Evolutionary conservation across 2,888 invertebrate genomes (phyloP).

Genomic region (Alloscopus bannaensis): DNA sequence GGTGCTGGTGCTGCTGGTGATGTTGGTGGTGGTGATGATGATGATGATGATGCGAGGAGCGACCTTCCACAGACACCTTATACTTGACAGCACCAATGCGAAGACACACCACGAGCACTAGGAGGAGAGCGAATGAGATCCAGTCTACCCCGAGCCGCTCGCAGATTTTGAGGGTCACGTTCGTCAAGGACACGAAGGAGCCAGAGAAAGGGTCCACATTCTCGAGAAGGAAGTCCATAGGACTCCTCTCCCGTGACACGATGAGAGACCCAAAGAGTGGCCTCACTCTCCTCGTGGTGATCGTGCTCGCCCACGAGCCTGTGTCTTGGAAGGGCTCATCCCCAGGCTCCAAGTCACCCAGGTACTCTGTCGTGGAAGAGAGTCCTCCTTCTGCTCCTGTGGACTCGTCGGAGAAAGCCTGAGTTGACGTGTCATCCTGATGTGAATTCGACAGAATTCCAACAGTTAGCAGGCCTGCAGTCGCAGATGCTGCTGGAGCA

Average conservation of each 20-base stretch:
- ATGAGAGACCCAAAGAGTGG: not conserved
- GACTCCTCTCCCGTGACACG: conserved; percentile 16
- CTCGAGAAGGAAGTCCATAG: conserved; percentile 39
- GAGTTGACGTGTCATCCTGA: not conserved
- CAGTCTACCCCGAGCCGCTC: conserved; percentile 42
- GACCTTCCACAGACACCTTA: conserved; percentile 37
- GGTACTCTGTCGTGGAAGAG: not conserved
- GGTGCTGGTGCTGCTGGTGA: conserved; percentile 1
- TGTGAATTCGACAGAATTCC: conserved; percentile 29
- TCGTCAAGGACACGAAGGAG: conserved; percentile 36
- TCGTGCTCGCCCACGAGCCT: not conserved
- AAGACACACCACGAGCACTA: conserved; percentile 27
- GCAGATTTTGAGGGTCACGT: conserved; percentile 27
- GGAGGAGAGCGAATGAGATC: conserved; percentile 14
- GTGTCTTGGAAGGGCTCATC: not conserved
- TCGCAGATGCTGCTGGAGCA: conserved; percentile 28
- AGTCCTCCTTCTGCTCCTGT: not conserved
- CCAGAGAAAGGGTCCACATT: conserved; percentile 45
- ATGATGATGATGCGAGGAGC: conserved; percentile 11
- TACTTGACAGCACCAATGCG: conserved; percentile 43
- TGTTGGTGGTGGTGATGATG: conserved; percentile 3
- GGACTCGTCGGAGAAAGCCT: not conserved
- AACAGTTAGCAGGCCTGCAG: conserved; percentile 35
- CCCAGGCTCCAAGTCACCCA: not conserved
- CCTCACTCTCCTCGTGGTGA: not conserved